Conservation (phyloP, 2,113 vertebrate genomes). For the Entomyzon cyanotis region DNA sequence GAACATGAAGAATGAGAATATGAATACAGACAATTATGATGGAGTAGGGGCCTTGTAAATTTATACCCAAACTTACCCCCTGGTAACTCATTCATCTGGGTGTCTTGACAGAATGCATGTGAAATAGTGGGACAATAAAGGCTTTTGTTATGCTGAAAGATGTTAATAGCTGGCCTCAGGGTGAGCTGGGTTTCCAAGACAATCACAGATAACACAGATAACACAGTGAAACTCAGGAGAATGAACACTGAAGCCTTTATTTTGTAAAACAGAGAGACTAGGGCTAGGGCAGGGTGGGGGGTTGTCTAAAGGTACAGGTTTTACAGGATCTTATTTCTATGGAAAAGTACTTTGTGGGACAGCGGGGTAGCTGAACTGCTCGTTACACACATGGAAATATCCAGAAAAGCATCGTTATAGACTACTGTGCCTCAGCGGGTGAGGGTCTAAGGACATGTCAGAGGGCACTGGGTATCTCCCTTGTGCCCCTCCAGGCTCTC, state of each 20-base stretch:
- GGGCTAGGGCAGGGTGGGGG: neutral
- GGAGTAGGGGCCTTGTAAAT: conserved; percentile 50
- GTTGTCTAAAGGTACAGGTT: neutral
- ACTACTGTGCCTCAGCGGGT: neutral
- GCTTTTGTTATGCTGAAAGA: conserved; percentile 61
- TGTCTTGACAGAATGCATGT: conserved; percentile 44
- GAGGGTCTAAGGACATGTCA: neutral
- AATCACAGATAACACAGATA: conserved; percentile 16
- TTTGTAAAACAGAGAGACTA: neutral
- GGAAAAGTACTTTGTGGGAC: neutral
- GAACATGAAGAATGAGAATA: conserved; percentile 36
- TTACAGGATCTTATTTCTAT: neutral
- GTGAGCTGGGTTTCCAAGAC: conserved; percentile 50
- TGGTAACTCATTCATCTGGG: conserved; percentile 47
- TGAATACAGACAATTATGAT: conserved; percentile 55
- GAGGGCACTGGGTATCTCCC: neutral
- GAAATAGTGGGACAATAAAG: conserved; percentile 53
- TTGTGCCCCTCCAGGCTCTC: neutral
- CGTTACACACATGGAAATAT: neutral
- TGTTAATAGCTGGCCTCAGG: conserved; percentile 56
- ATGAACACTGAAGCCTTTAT: neutral
- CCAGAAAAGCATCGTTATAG: neutral
- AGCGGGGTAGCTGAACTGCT: neutral
- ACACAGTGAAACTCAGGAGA: neutral
- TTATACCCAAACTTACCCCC: conserved; percentile 50